Evolutionary conservation across 2,113 vertebrate genomes (phyloP), one percentile per base, ranked within the genome.

Genomic region (Struthidea cinerea): DNA sequence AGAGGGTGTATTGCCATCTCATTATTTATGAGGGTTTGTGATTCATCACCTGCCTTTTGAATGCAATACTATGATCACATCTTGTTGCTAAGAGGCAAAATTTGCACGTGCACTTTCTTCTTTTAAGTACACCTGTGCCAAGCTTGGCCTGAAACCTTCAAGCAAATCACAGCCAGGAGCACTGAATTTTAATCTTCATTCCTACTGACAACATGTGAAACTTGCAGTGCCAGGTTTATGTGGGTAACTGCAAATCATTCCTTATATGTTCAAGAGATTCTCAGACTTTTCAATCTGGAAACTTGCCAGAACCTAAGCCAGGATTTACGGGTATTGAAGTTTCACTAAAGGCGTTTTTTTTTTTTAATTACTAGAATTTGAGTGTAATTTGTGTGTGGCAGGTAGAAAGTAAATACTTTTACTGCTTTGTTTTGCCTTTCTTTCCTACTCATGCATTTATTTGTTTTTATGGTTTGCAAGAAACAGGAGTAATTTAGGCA

Each of bases 21-120:
- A 15, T 90, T 84, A 68, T 84, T 90, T 86, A 37, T 52, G 85
- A 77, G 67, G 56, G 33, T 18, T 64, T 88, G 52, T 96, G 95
- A 96, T 94, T 96, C 94, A 97, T 86, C 92, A 92, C 55, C 87
- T 96, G 82, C 95, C 55, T 94, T 92, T 90, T 65, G 86, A 94
- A 95, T 41, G 30, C 81, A 78, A 56, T 67, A 30, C 60, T 84
- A 37, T 90, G 74, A 76, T 89, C 67, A 65, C 46, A 64, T 84
- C 88, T 59, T 37, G 85, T 92, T 96, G 92, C 85, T 93, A 83
- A 83, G 94, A 93, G 77, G 89, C 89, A 93, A 85, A 74, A 77
- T 85, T 56, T 77, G 42, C 68, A 74, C 16, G 16, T 63, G 56
- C 1, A 2, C 37, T 64, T 87, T 46, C 37, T 83, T 59, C 52